Conservation (phyloP, 2,797 vertebrate species). For the Hoplostethus mediterraneus region DNA sequence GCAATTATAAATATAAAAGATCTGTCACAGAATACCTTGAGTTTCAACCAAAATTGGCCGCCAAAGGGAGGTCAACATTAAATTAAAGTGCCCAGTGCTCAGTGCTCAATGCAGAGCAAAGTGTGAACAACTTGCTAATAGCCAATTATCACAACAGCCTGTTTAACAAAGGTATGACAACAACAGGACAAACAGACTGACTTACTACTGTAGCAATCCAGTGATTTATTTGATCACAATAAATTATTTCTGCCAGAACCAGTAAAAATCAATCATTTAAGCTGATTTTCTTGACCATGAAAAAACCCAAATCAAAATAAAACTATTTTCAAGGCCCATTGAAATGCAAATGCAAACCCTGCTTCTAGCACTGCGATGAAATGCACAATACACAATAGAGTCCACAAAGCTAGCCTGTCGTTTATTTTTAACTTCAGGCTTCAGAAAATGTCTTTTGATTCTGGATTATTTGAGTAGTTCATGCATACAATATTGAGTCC, state of each 20-base stretch:
- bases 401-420: too few relatives aligned
- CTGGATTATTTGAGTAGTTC: too few relatives aligned
- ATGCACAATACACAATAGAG: not conserved
- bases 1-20: too few relatives aligned
- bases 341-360: not conserved
- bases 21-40: not conserved
- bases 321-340: not conserved
- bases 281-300: too few relatives aligned
- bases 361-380: not conserved
- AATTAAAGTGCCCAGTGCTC: conserved; percentile 12
- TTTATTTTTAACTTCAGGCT: too few relatives aligned
- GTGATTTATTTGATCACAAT: too few relatives aligned
- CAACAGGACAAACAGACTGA: too few relatives aligned
- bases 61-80: conserved; percentile 14
- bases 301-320: not conserved
- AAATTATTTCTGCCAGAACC: too few relatives aligned
- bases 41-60: conserved; percentile 4
- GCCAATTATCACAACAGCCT: conserved; percentile 15
- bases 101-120: not conserved
- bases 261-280: too few relatives aligned
- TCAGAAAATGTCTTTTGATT: too few relatives aligned
- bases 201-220: too few relatives aligned
- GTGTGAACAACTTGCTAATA: conserved; percentile 17
- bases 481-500: too few relatives aligned
- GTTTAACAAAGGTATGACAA: conserved; percentile 29